Evolutionary conservation across 1,140 invertebrate genomes (phyloP).

Genomic region (Nasonia vitripennis): DNA sequence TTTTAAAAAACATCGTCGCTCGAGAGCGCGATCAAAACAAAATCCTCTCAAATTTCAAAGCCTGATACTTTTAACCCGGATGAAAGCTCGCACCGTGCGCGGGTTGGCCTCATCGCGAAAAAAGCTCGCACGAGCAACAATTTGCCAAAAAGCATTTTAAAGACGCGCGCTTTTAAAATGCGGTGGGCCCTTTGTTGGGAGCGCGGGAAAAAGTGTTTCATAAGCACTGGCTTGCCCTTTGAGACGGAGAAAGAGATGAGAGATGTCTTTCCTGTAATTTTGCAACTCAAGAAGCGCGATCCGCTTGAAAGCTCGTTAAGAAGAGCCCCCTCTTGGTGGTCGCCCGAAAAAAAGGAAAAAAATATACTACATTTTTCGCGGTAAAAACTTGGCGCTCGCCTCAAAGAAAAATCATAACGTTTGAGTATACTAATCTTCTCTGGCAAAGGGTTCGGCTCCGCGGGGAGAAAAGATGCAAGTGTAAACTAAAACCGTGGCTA

Average conservation of each 20-base stretch:
- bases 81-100: neutral
- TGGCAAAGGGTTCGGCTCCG: neutral
- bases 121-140: neutral
- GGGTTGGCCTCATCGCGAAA: neutral
- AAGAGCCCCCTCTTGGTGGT: neutral
- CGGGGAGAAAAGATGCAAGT: too few relatives aligned
- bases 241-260: neutral
- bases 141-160: neutral
- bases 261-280: conserved; percentile 4
- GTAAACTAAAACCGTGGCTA: too few relatives aligned
- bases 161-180: neutral
- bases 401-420: neutral
- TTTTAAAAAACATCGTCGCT: neutral
- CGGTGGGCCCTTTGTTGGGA: neutral
- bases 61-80: neutral
- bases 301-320: neutral
- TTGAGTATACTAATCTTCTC: neutral
- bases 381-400: neutral
- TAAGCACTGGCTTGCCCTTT: neutral
- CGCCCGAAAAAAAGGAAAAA: too few relatives aligned
- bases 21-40: neutral
- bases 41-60: neutral
- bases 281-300: neutral
- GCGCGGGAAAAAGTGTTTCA: neutral
- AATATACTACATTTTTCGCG: neutral